Conservation (phyloP, 2,113 vertebrate genomes). For the Procavia capensis region DNA sequence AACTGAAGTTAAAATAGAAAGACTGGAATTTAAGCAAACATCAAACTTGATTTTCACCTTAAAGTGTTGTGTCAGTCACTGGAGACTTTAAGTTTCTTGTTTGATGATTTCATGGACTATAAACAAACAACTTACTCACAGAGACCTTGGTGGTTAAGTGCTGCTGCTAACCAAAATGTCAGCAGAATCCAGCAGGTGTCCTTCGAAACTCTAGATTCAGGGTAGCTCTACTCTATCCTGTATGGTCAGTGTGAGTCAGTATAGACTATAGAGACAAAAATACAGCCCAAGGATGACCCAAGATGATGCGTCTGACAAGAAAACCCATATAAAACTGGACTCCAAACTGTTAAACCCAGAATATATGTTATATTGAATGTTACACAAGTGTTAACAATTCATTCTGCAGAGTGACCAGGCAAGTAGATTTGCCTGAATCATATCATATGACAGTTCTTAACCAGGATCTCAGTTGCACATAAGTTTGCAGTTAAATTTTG, state of each 20-base stretch:
- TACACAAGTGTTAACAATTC: not conserved
- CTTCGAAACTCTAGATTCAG: no score
- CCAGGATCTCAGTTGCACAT: not conserved
- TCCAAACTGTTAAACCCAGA: not conserved
- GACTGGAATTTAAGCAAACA: not conserved
- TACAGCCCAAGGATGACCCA: not conserved
- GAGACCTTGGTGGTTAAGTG: no score
- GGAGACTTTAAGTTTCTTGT: not conserved
- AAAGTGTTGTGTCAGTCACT: not conserved
- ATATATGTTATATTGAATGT: no score
- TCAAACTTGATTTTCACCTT: not conserved
- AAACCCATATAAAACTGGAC: not conserved
- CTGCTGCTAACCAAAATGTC: no score
- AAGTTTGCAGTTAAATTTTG: not conserved
- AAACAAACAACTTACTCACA: no score
- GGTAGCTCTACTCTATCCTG: no score
- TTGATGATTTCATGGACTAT: not conserved
- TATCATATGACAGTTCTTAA: not conserved
- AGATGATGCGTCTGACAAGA: not conserved
- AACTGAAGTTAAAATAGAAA: not conserved
- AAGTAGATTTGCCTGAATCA: not conserved
- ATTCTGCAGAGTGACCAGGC: not conserved
- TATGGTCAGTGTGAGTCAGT: no score
- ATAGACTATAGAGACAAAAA: not conserved
- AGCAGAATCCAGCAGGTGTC: no score